These are phyloP conservation scores for Chaetorhynchus papuensis DNA, from an alignment of 2,113 vertebrate genomes.

Conservation along the genomic window DNA sequence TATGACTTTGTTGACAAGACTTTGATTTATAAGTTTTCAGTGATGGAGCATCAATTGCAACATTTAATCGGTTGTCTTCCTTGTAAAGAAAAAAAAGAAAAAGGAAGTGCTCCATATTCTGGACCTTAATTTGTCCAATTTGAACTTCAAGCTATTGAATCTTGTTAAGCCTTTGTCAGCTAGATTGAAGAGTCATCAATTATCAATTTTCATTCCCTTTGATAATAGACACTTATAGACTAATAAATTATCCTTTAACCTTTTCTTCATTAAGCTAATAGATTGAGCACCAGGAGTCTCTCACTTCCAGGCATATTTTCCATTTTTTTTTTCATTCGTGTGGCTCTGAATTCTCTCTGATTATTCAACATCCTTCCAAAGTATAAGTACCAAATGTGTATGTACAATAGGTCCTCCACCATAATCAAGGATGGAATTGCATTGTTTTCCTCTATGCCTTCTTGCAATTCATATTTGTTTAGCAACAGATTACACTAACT, in stretches of 20 bases:
- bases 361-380: not conserved
- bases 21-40: not conserved
- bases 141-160: slow-evolving; percentile 49
- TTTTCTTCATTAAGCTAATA: slow-evolving; percentile 61
- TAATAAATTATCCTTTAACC: slow-evolving; percentile 65
- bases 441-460: not conserved
- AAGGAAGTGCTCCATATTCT: not conserved
- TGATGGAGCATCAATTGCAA: not conserved
- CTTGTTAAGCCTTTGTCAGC: slow-evolving; percentile 58
- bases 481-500: not conserved
- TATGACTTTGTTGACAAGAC: not conserved
- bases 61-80: not conserved
- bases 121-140: slow-evolving; percentile 55
- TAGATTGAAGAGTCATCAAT: slow-evolving; percentile 56
- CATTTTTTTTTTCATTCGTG: not conserved
- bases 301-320: slow-evolving; percentile 52
- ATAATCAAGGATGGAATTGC: not conserved
- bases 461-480: not conserved
- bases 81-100: not conserved
- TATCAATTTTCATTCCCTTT: slow-evolving; percentile 56
- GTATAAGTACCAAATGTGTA: not conserved
- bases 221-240: slow-evolving; percentile 58
- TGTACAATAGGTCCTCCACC: not conserved
- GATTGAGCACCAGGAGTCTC: slow-evolving; percentile 34
- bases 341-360: not conserved